phyloP scores from a whole-genome alignment of 2,888 invertebrate genomes.

The Chydorus sphaericus region DNA sequence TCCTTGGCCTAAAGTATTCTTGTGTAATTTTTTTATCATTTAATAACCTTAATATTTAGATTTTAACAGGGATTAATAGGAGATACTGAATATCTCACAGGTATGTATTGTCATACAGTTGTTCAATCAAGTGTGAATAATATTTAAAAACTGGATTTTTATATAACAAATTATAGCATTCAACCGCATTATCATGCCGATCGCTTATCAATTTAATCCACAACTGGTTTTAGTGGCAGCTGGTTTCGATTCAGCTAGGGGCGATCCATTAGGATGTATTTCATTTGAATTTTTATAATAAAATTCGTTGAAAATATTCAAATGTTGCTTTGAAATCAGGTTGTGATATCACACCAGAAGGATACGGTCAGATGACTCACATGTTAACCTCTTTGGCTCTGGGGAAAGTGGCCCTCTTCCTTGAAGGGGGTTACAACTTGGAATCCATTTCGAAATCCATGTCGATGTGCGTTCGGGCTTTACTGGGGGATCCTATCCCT shows the following conservation, averaged over 20 bases:
- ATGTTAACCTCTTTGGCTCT: conserved; percentile 66
- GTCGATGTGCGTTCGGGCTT: conserved; percentile 70
- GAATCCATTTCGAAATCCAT: conserved; percentile 72
- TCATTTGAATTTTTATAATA: no score
- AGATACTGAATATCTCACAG: conserved; percentile 71
- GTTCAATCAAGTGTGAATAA: no score
- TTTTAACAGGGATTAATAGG: conserved; percentile 79
- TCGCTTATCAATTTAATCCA: conserved; percentile 77
- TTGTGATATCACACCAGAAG: conserved; percentile 75
- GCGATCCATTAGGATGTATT: conserved; percentile 65
- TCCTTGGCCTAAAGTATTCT: conserved; percentile 82
- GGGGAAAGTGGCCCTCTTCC: conserved; percentile 59
- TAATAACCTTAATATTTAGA: no score
- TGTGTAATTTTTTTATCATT: no score
- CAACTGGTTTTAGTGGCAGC: conserved; percentile 76
- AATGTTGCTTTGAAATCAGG: no score
- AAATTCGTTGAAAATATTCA: no score
- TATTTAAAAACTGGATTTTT: no score
- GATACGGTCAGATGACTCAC: conserved; percentile 78
- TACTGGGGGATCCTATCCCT: conserved; percentile 71
- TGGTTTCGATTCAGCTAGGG: conserved; percentile 80
- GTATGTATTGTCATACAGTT: no score
- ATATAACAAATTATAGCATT: no score
- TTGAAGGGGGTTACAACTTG: conserved; percentile 90
- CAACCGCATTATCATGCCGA: conserved; percentile 73